phyloP scores from a whole-genome alignment of 64 coral and sea anemone species.

The Orbicella faveolata region DNA sequence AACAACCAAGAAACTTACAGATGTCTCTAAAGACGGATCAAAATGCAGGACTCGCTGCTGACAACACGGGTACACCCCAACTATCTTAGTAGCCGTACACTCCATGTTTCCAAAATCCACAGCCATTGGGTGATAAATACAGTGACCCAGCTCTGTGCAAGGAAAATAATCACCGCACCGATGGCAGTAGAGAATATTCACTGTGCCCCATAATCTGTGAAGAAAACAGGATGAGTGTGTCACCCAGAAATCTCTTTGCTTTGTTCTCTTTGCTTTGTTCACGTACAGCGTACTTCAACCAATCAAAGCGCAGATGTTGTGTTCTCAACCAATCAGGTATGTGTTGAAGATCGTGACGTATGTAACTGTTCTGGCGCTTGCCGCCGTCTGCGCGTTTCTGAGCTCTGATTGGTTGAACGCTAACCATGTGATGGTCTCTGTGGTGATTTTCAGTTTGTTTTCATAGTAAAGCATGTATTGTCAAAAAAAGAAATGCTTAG shows the following conservation, averaged over 20 bases:
- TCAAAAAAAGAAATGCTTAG: no score
- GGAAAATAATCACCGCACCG: conserved; percentile 80
- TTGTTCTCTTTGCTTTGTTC: no score
- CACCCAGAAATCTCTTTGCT: neutral
- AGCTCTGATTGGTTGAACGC: no score
- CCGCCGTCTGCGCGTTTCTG: no score
- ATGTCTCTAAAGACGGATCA: conserved; percentile 63
- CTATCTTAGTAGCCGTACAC: conserved; percentile 30
- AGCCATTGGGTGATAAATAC: conserved; percentile 73
- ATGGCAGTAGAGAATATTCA: conserved; percentile 79
- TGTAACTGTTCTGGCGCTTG: no score
- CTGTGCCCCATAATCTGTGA: conserved; percentile 80
- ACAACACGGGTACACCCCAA: conserved; percentile 91
- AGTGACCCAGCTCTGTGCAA: conserved; percentile 85
- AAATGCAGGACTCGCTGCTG: conserved; percentile 85
- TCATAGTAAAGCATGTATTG: no score
- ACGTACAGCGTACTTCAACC: no score
- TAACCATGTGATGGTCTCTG: no score
- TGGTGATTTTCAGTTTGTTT: no score
- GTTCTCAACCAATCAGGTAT: no score
- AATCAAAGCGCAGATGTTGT: no score
- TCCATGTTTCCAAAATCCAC: conserved; percentile 45
- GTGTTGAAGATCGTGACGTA: no score
- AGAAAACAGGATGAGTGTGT: neutral
- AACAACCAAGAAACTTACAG: conserved; percentile 52